Base-by-base conservation (phyloP, 2,888 invertebrate species). In the Rhyacophila evoluta region DNA sequence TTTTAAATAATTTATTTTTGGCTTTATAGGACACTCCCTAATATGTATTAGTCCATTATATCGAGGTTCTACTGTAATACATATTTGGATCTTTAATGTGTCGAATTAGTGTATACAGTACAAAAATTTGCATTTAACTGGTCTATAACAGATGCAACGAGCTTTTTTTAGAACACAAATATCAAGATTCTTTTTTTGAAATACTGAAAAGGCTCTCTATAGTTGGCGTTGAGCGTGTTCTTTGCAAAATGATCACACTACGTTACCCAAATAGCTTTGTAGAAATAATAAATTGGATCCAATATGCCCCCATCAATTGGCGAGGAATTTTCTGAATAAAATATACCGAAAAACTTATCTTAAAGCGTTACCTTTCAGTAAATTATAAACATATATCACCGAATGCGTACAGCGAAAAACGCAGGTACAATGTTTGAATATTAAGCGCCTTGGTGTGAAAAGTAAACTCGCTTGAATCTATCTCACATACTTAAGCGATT, bases 351-450 rank as follows among this genome's bases (percentile, higher is more conserved):
- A 55, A 55, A 55, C 55, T 55, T 55, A 55, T 25, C 55, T 55
- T 15, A 6, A 25, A 55, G 19, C 55, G 55, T 55, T 19, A 8
- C 55, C 25, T 15, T 55, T 55, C 55, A 55, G 55, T 55, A 55
- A 55, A 55, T 55, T 55, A 55, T 55, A 55, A 55, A 55, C 55
- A 55, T 55, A 55, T n/a, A 55, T 55, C 55, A 55, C 55, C 55
- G 29, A 33, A 6, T 33, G 29, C 29, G 29, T 33, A 33, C 29
- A 10, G 55, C 15, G 55, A 55, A 55, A 55, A 55, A 55, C 19
- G 15, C 55, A 55, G 55, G 25, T 55, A 8, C 55, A 55, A 55
- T 55, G 55, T 55, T 39, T 15, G 55, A 55, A 55, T 55, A 55
- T 55, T 55, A 55, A 55, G 19, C 55, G 19, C 19, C 55, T 10